Evolutionary conservation across 2,797 vertebrate species (phyloP).

Genomic region (Tenualosa thibaudeaui): DNA sequence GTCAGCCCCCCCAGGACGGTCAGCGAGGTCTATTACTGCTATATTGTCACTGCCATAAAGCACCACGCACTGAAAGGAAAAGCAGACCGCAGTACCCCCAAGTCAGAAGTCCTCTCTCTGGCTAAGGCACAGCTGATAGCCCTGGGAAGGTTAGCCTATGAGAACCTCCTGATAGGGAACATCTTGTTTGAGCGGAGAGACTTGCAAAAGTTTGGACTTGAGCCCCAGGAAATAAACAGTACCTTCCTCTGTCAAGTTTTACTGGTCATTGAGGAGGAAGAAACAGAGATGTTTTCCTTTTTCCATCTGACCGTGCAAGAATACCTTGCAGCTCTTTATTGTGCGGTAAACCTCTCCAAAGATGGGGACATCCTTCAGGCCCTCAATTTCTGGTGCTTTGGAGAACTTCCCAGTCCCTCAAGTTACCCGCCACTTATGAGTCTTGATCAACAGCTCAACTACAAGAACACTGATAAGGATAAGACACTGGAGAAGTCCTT

Average conservation of each 20-base stretch:
- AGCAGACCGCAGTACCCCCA: conserved; percentile 42
- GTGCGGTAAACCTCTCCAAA: conserved; percentile 53
- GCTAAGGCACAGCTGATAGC: conserved; percentile 59
- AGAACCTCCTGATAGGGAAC: conserved; percentile 63
- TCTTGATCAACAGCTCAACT: conserved; percentile 43
- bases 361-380: conserved; percentile 60
- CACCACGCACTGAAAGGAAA: conserved; percentile 59
- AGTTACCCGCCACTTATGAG: conserved; percentile 49
- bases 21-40: conserved; percentile 71
- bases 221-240: conserved; percentile 57
- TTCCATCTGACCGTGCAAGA: conserved; percentile 75
- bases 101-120: conserved; percentile 55
- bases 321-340: conserved; percentile 69
- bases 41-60: conserved; percentile 66
- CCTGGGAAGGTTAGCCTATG: conserved; percentile 67
- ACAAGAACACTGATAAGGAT: conserved; percentile 43
- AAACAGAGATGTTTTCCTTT: conserved; percentile 68
- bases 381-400: conserved; percentile 72
- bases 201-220: conserved; percentile 57
- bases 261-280: conserved; percentile 60
- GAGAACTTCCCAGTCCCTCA: conserved; percentile 44
- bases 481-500: conserved; percentile 36
- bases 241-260: conserved; percentile 68
- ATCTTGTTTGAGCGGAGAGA: conserved; percentile 63
- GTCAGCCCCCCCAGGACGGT: conserved; percentile 66